Evolutionary conservation across 2,888 invertebrate genomes (phyloP).

Genomic region (Pristionchus mayeri): DNA sequence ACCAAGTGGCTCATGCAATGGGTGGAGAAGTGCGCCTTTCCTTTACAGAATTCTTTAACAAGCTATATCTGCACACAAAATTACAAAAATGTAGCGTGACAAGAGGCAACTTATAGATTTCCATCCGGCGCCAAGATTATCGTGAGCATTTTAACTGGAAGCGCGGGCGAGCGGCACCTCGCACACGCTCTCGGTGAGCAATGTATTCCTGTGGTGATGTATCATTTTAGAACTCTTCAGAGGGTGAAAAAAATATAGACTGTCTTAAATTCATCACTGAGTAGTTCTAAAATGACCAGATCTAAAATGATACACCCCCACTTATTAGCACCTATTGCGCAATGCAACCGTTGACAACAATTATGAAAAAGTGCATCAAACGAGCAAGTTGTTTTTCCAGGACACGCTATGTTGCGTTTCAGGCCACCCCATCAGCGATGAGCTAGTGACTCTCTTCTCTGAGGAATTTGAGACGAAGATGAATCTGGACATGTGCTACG

Average conservation of each 20-base stretch:
- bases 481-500: neutral
- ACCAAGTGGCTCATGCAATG: slow-evolving; percentile 19
- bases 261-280: too few species aligned
- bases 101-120: neutral
- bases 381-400: too few species aligned
- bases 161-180: neutral
- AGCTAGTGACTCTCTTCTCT: neutral
- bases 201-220: neutral
- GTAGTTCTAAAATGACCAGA: too few species aligned
- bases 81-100: too few species aligned
- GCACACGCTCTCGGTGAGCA: neutral
- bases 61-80: too few species aligned
- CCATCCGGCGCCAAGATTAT: neutral
- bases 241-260: too few species aligned
- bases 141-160: neutral
- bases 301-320: too few species aligned
- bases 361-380: too few species aligned
- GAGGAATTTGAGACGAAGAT: neutral
- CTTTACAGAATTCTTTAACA: neutral
- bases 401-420: too few species aligned
- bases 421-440: neutral
- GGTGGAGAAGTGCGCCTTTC: neutral
- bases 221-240: too few species aligned
- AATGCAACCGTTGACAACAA: too few species aligned
- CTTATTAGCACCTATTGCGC: too few species aligned